Conservation (phyloP, 2,888 invertebrate species). For the Leucania comma region DNA sequence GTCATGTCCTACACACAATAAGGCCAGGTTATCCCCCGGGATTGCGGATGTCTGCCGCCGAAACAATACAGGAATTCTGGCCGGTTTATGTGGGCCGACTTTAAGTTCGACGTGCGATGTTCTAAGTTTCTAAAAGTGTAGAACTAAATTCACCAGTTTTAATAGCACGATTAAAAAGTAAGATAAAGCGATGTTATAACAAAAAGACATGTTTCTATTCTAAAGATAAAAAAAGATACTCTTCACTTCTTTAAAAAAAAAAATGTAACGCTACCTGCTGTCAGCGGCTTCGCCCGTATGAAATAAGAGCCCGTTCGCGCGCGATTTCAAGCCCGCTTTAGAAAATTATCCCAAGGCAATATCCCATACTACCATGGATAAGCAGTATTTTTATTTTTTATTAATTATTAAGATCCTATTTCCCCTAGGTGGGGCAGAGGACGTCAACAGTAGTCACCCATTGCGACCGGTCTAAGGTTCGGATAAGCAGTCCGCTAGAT, state of each 20-base stretch:
- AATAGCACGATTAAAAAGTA: background rate
- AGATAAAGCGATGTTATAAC: background rate
- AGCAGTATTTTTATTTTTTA: too few species aligned
- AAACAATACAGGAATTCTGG: constrained; percentile 69
- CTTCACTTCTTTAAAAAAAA: background rate
- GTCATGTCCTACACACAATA: constrained; percentile 72
- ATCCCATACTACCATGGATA: too few species aligned
- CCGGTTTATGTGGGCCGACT: constrained; percentile 54
- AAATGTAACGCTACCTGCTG: too few species aligned
- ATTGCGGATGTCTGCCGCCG: constrained; percentile 64
- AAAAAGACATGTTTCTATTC: background rate
- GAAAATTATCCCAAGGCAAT: too few species aligned
- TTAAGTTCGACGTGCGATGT: constrained; percentile 46
- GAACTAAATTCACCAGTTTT: background rate
- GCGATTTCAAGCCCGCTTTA: too few species aligned
- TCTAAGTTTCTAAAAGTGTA: constrained; percentile 34
- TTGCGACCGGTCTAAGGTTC: too few species aligned
- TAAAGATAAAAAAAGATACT: background rate
- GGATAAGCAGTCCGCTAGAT: too few species aligned
- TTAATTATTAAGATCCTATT: too few species aligned
- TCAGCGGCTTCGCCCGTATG: too few species aligned
- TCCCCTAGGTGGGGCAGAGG: too few species aligned
- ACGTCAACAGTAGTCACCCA: too few species aligned
- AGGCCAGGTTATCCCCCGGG: constrained; percentile 66
- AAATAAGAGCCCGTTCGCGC: too few species aligned